These are phyloP conservation scores for Podiceps cristatus DNA, from an alignment of 2,113 vertebrate species.

Conservation along the genomic window DNA sequence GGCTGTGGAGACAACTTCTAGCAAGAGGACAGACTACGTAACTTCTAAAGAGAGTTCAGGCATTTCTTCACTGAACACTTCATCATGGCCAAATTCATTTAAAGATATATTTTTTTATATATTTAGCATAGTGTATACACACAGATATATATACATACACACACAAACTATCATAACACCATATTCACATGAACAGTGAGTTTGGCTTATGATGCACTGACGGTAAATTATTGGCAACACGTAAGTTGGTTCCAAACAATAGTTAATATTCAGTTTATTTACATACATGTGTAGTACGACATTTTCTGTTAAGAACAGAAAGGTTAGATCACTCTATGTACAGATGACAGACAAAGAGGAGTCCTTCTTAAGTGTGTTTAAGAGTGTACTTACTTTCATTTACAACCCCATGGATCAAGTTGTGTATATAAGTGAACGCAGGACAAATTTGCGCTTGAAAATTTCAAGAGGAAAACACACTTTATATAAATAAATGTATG, in stretches of 20 bases:
- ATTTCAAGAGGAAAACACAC: background rate
- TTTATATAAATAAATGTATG: constrained; percentile 78
- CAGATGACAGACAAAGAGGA: background rate
- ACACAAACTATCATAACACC: background rate
- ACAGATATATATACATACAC: fast-evolving
- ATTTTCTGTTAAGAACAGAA: background rate
- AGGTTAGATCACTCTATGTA: background rate
- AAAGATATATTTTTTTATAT: background rate
- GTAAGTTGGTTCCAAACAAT: background rate
- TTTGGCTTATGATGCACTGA: background rate
- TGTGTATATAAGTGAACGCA: background rate
- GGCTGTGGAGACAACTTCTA: background rate
- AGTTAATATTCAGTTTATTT: constrained; percentile 47
- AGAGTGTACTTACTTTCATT: background rate
- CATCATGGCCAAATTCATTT: background rate
- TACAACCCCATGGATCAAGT: background rate
- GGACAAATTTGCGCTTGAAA: background rate
- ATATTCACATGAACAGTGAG: background rate
- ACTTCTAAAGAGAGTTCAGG: background rate
- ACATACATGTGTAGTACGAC: background rate
- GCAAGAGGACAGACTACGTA: background rate
- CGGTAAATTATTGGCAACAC: background rate
- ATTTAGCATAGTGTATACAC: background rate
- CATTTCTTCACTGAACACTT: background rate
- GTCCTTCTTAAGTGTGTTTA: background rate